These are phyloP conservation scores for Apodemia zela DNA, from an alignment of 2,888 invertebrate species.

Conservation along the genomic window DNA sequence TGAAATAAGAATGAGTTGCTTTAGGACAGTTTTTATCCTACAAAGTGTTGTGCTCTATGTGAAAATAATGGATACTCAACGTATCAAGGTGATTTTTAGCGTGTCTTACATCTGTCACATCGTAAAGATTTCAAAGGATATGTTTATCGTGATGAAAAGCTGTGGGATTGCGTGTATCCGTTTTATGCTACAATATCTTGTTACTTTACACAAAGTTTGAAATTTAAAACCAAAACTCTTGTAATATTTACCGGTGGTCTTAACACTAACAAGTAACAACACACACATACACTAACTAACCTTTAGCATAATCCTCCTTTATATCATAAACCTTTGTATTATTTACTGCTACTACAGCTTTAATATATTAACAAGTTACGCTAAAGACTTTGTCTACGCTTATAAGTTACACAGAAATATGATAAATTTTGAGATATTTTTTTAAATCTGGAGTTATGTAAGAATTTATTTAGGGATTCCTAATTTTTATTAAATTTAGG, in stretches of 20 bases:
- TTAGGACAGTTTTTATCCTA: conserved; percentile 42
- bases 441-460: too few relatives aligned
- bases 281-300: background rate
- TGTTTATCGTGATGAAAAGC: conserved; percentile 41
- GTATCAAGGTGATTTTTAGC: conserved; percentile 44
- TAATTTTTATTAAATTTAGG: too few relatives aligned
- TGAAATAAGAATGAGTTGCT: conserved; percentile 51
- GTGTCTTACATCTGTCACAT: conserved; percentile 53
- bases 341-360: background rate
- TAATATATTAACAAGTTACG: too few relatives aligned
- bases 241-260: background rate
- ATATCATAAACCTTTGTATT: background rate
- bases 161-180: conserved; percentile 35
- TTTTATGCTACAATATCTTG: conserved; percentile 36
- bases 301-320: background rate
- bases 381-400: too few relatives aligned
- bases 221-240: conserved; percentile 1
- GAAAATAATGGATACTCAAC: conserved; percentile 26
- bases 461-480: too few relatives aligned
- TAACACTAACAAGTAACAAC: background rate
- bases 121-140: conserved; percentile 47
- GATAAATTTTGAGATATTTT: too few relatives aligned
- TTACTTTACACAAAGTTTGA: conserved; percentile 22
- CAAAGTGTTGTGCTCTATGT: conserved; percentile 25
- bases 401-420: too few relatives aligned